A percentile compares a stretch with the other conserved stretches of the same genome.
Evolutionary conservation across 92 coral and sea anemone species (phyloP).

Genomic region (Isaurus tuberculatus): DNA sequence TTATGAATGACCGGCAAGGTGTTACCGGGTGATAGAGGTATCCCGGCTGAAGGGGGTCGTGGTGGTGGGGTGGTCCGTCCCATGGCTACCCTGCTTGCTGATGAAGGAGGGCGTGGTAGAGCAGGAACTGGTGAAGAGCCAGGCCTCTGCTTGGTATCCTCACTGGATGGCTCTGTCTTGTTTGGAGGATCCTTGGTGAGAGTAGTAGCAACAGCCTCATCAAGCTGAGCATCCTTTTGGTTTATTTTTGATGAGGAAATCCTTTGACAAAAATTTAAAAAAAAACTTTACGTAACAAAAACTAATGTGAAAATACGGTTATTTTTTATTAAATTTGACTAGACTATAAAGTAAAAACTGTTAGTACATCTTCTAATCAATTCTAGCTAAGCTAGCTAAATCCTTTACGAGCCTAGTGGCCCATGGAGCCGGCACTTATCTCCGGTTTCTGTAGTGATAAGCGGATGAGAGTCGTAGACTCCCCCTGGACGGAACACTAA

Average conservation of each 20-base stretch:
- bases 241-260: conserved; percentile 7
- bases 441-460: too few relatives aligned
- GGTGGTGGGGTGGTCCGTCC: conserved; percentile 56
- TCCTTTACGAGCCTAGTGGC: too few relatives aligned
- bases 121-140: conserved; percentile 11
- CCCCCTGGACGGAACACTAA: too few relatives aligned
- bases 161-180: conserved; percentile 13
- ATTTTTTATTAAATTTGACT: too few relatives aligned
- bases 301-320: too few relatives aligned
- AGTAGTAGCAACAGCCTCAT: conserved; percentile 18
- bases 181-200: conserved; percentile 16
- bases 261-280: neutral
- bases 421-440: too few relatives aligned
- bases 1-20: conserved; percentile 25
- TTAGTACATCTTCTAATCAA: too few relatives aligned
- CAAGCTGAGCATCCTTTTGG: conserved; percentile 44
- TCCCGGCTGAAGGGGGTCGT: conserved; percentile 51
- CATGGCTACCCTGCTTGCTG: conserved; percentile 42
- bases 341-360: too few relatives aligned
- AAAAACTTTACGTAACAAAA: too few relatives aligned
- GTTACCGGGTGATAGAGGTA: conserved; percentile 35
- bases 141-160: conserved; percentile 30
- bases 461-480: too few relatives aligned
- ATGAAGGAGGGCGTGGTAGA: conserved; percentile 14
- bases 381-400: too few relatives aligned